phyloP scores from a whole-genome alignment of 2,888 invertebrate species.

The Bembecia ichneumoniformis region DNA sequence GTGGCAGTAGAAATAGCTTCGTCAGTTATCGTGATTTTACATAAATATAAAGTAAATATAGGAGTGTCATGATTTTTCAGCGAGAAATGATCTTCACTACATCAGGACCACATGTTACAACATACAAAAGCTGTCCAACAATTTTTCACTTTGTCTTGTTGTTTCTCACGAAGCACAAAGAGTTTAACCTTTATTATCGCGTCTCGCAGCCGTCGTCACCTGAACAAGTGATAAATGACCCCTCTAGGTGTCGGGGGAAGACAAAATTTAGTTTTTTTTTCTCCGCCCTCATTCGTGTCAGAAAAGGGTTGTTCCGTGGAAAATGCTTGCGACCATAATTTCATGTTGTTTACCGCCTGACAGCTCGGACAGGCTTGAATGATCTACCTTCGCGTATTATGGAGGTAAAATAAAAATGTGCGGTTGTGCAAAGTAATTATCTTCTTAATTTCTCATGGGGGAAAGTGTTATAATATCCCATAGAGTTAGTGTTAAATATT shows the following conservation, averaged over 20 bases:
- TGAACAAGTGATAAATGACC: not conserved
- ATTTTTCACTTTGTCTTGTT: too few species aligned
- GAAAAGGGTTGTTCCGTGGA: not conserved
- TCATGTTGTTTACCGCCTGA: not conserved
- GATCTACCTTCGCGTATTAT: not conserved
- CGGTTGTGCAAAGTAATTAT: too few species aligned
- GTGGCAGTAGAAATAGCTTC: too few species aligned
- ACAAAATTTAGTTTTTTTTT: slow-evolving; percentile 1
- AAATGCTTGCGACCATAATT: not conserved
- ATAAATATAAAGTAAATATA: too few species aligned
- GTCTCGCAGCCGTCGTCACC: not conserved
- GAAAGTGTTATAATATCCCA: too few species aligned
- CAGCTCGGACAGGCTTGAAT: not conserved
- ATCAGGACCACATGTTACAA: too few species aligned
- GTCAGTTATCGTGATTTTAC: too few species aligned
- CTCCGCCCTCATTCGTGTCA: not conserved
- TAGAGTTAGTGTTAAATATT: too few species aligned
- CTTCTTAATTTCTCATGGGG: too few species aligned
- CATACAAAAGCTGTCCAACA: too few species aligned
- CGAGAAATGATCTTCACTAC: too few species aligned
- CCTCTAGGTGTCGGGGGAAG: not conserved
- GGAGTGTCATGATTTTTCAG: too few species aligned
- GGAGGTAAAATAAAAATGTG: not conserved
- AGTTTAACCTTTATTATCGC: not conserved
- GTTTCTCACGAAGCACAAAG: not conserved